Evolutionary conservation across 2,797 vertebrate genomes (phyloP).

Genomic region (Lophotriccus pileatus): DNA sequence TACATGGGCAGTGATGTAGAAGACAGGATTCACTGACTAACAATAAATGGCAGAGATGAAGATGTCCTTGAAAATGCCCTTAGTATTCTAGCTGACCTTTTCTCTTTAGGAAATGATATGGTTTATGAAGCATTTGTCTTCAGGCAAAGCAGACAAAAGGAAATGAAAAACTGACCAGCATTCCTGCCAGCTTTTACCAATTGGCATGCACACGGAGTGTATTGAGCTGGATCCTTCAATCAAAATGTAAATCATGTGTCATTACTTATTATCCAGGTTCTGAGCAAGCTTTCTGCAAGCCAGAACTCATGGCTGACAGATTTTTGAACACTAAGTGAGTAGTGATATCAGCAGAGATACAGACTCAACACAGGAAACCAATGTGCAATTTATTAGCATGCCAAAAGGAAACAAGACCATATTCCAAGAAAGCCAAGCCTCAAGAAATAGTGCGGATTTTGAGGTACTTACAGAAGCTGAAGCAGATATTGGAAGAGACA

Average conservation of each 20-base stretch:
- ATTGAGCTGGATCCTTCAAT: conserved; percentile 25
- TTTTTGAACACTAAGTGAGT: conserved; percentile 19
- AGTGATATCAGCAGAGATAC: not conserved
- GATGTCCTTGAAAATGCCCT: conserved; percentile 38
- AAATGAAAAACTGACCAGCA: not conserved
- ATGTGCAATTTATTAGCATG: not conserved
- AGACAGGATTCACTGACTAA: not conserved
- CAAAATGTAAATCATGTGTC: conserved; percentile 35
- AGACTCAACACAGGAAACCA: not conserved
- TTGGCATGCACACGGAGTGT: not conserved
- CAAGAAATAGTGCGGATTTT: not conserved
- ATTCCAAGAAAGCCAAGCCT: not conserved
- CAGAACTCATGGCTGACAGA: conserved; percentile 1
- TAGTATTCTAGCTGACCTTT: conserved; percentile 33
- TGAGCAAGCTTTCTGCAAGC: conserved; percentile 6
- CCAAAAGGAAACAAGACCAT: not conserved
- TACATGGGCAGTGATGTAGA: conserved; percentile 18
- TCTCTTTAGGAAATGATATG: conserved; percentile 2
- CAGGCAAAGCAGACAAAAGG: not conserved
- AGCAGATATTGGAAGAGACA: not conserved
- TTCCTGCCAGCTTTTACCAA: not conserved
- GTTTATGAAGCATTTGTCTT: conserved; percentile 38
- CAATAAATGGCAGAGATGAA: conserved; percentile 24
- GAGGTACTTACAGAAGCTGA: not conserved
- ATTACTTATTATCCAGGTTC: conserved; percentile 18